These are phyloP conservation scores for Corythornis vintsioides DNA, from an alignment of 2,113 vertebrate genomes.

Conservation along the genomic window DNA sequence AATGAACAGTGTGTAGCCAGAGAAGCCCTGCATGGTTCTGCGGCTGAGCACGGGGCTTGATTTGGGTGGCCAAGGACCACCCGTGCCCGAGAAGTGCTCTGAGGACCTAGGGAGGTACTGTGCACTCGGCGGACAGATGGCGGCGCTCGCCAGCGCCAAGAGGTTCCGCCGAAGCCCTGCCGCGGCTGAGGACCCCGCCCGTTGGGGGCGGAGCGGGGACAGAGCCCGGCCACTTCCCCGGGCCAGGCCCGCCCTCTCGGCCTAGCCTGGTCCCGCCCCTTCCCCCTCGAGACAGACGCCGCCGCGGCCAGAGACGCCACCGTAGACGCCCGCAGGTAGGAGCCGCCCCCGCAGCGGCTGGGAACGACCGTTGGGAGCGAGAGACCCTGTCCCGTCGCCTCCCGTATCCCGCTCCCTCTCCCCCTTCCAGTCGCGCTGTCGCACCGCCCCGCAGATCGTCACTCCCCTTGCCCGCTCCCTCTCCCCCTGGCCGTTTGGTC, in stretches of 20 bases:
- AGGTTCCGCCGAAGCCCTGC: background rate
- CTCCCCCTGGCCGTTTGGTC: too few species aligned
- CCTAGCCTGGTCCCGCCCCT: too few species aligned
- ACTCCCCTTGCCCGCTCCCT: background rate
- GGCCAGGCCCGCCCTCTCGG: background rate
- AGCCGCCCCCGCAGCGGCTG: background rate
- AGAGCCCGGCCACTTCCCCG: background rate
- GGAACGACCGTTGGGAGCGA: background rate
- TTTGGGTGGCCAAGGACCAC: background rate
- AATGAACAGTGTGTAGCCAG: background rate
- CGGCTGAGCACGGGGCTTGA: background rate
- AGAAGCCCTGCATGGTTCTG: background rate
- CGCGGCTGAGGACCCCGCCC: background rate
- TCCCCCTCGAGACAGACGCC: background rate
- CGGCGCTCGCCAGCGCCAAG: too few species aligned
- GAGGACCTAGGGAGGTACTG: background rate
- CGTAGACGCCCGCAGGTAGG: background rate
- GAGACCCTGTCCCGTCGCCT: too few species aligned
- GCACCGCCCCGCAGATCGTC: background rate
- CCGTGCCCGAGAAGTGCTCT: background rate
- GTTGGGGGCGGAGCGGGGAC: background rate
- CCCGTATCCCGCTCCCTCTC: too few species aligned
- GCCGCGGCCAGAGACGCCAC: fast-evolving
- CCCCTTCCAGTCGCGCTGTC: background rate
- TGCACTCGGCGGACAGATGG: too few species aligned